phyloP scores from a whole-genome alignment of 2,113 vertebrate species.

The Glaucidium brasilianum region DNA sequence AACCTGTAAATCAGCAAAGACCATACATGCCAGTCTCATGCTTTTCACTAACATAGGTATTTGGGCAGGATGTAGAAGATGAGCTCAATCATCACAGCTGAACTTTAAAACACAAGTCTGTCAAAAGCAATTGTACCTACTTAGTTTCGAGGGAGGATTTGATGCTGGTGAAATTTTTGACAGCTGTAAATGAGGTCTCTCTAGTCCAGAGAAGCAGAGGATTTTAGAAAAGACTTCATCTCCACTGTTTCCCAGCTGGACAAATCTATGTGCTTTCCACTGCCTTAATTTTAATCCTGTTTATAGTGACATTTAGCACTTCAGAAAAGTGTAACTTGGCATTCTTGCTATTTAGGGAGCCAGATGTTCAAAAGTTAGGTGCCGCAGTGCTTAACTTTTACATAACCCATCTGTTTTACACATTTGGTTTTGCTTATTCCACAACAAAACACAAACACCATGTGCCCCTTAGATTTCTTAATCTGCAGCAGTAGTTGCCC shows the following conservation, averaged over 20 bases:
- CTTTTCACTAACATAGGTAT: neutral
- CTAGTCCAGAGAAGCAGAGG: neutral
- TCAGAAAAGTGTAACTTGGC: neutral
- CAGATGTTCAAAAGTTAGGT: neutral
- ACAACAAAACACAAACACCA: neutral
- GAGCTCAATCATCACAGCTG: neutral
- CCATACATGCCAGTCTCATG: accelerated
- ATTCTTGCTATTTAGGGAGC: neutral
- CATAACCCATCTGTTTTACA: neutral
- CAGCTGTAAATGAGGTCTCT: neutral
- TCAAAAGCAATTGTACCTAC: neutral
- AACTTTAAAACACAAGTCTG: neutral
- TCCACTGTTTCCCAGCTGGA: neutral
- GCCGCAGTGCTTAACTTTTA: neutral
- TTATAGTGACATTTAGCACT: neutral
- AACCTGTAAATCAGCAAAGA: neutral
- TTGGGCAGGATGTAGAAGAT: neutral
- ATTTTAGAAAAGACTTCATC: neutral
- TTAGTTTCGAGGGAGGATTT: neutral
- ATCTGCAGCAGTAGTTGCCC: neutral
- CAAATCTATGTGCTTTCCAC: neutral
- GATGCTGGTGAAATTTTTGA: neutral
- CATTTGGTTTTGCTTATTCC: neutral
- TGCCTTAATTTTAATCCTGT: neutral
- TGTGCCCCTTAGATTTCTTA: neutral